Conservation (phyloP, 2,888 invertebrate species). For the Tinea pellionella region DNA sequence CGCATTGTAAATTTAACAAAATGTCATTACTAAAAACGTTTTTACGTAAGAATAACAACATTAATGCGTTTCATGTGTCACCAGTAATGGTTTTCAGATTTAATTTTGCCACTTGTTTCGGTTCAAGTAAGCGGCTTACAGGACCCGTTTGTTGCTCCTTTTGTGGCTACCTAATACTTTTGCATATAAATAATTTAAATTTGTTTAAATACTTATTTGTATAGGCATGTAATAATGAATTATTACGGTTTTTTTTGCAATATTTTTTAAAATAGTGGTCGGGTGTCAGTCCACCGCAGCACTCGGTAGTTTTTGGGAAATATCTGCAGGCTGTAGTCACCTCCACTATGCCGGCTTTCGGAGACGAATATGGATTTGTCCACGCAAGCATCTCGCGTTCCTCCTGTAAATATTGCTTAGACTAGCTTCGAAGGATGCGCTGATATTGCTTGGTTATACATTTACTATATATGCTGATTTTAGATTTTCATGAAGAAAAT, state of each 20-base stretch:
- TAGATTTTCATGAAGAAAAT: neutral
- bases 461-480: too few species aligned
- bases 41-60: conserved; percentile 14
- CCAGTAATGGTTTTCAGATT: conserved; percentile 35
- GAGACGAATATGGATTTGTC: too few species aligned
- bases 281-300: too few species aligned
- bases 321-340: too few species aligned
- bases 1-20: neutral
- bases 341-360: too few species aligned
- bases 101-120: conserved; percentile 38
- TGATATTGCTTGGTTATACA: too few species aligned
- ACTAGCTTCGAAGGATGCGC: too few species aligned
- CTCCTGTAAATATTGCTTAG: too few species aligned
- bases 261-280: too few species aligned
- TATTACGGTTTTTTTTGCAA: too few species aligned
- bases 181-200: conserved; percentile 15
- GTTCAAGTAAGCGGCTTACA: conserved; percentile 31
- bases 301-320: too few species aligned
- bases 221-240: neutral
- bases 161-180: conserved; percentile 14
- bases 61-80: conserved; percentile 37
- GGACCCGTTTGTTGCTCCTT: conserved; percentile 23
- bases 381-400: too few species aligned
- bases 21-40: neutral
- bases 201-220: neutral